Evolutionary conservation across 2,797 vertebrate species (phyloP), one percentile per base, ranked within the genome.

Genomic region (Chelon auratus): DNA sequence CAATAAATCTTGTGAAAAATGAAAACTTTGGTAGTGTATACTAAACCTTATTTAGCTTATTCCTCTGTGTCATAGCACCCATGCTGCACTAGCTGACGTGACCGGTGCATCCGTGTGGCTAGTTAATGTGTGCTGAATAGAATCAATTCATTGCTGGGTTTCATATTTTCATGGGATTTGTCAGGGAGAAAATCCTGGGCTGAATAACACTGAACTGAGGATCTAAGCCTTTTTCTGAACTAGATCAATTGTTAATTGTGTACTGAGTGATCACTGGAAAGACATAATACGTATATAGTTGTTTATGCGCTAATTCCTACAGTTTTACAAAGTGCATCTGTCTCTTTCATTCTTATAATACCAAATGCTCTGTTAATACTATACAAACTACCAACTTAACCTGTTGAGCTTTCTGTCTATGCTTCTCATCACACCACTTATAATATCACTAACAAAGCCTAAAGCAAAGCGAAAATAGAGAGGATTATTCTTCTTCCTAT

Each of bases 401-500:
- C 6, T 36, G 24, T 26, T 26, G 24, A 26, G 24, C 24, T 1
- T 33, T 42, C 30, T 33, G 30, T 6, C 30, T 33, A 33, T 67
- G 36, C 11, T 37, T 40, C 30, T 67, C 53, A 50, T 26, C 8
- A 64, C 48, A 66, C 50, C n/a, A 62, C 59, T 54, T 9, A 62
- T 51, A 55, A 42, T 63, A 59, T 64, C 17, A 77, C 57, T 53
- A 17, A 78, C 47, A 72, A 36, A 81, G 12, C 24, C 63, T 68
- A 59, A 76, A 39, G 56, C 59, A 68, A 56, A 73, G 13, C 13
- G 12, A 74, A 47, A 60, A 62, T 0, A 68, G 53, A 68, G 40
- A 74, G 66, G 13, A 61, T 66, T 72, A 48, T 53, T 81, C 9
- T 51, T 70, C 64, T 54, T 86, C 60, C 79, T 58, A 77, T 86